Base-by-base conservation (phyloP, 2,888 invertebrate genomes). In the Drosophila longiperda region DNA sequence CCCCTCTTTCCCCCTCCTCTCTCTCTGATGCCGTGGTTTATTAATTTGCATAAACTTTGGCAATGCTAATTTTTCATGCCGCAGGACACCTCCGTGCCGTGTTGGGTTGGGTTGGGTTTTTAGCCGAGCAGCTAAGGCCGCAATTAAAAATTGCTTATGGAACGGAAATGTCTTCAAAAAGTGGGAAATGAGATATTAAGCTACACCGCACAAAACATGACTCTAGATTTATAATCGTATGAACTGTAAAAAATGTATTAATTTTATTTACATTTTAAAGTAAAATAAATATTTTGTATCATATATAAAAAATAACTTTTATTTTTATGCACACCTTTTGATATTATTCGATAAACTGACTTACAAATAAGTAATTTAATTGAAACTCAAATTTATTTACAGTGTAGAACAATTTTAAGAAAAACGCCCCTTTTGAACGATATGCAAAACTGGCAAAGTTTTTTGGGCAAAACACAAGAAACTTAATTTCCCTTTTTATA, bases 121-220 rank as follows among this genome's bases (percentile, higher is more conserved):
- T 36, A n/a, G 32, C 40, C 55, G 55, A 58, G 45, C 76, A 74
- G 71, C 83, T 64, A 89, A 87, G 79, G 77, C 80, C 82, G 80
- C 88, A 85, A 85, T 85, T 85, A 85, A 85, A 89, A 85, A 87
- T 87, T 85, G 85, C 90, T 89, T 85, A 82, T 85, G 84, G 75
- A 77, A 80, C 81, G 66, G 84, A 89, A 84, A 78, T 72, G 75
- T 71, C 66, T 66, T 73, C 71, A 69, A 71, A 78, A 38, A 32
- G 17, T 23, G 17, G 17, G 1, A 7, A 54, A 29, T 20, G 15
- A 17, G 8, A 29, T 20, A 15, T 50, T 15, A 15, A 29, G 45
- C 65, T 42, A 23, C 57, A 57, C 57, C 1, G 57, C 3, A 17
- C 1, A 6, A 32, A 20, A 20, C 3, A 17, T 29, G 5, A 6